phyloP scores from a whole-genome alignment of 2,113 vertebrate genomes.

The Canis aureus region DNA sequence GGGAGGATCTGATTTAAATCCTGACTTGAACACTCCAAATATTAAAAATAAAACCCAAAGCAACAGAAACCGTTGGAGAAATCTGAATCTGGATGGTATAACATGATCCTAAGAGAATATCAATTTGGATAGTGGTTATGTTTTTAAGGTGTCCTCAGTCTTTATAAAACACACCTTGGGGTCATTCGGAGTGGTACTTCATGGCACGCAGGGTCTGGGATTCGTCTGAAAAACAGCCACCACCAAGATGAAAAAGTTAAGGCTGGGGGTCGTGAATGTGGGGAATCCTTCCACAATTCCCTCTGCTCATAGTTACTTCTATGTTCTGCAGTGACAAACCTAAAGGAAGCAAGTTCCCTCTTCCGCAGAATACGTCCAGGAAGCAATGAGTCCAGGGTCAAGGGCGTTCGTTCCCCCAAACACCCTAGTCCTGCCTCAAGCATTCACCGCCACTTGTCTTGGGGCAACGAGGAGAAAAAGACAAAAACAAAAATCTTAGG shows the following conservation, averaged over 20 bases:
- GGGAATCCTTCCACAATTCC: not conserved
- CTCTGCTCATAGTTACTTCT: not conserved
- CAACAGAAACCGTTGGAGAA: not conserved
- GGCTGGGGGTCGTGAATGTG: too few relatives aligned
- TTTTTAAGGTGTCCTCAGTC: not conserved
- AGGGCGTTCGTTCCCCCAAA: not conserved
- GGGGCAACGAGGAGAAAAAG: not conserved
- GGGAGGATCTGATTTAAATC: not conserved
- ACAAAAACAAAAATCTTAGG: not conserved
- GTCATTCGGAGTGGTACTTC: not conserved
- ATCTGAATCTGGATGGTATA: not conserved
- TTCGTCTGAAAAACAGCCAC: not conserved
- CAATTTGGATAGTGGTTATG: not conserved
- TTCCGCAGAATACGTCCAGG: not conserved
- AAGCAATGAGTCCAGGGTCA: not conserved
- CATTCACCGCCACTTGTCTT: not conserved
- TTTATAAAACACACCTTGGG: not conserved
- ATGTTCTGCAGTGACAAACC: not conserved
- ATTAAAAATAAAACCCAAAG: not conserved
- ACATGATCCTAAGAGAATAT: not conserved
- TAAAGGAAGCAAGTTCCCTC: not conserved
- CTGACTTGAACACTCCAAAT: not conserved
- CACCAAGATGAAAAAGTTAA: not conserved
- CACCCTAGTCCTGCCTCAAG: not conserved
- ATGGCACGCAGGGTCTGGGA: not conserved